Percentiles rank a stretch among this genome's conserved stretches.
These are phyloP conservation scores for Malaclemys terrapin DNA, from an alignment of 2,113 vertebrate species.

Conservation along the genomic window DNA sequence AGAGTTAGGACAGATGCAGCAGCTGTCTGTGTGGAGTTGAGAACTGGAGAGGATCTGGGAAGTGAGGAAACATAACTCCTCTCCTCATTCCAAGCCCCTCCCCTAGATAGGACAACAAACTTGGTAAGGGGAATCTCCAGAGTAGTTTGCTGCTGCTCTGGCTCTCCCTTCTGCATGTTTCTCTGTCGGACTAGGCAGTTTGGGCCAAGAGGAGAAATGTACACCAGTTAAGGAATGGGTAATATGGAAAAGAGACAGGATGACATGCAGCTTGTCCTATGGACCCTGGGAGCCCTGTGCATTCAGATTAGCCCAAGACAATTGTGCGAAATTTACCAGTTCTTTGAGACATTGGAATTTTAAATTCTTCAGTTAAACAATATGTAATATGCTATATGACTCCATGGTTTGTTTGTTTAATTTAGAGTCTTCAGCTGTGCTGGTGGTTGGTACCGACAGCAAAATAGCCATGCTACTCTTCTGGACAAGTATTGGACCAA, in stretches of 20 bases:
- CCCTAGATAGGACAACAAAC: not conserved
- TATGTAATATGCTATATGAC: not conserved
- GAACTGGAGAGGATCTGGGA: not conserved
- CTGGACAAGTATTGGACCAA: conserved; percentile 96
- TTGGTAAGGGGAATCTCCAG: not conserved
- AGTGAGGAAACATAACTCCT: not conserved
- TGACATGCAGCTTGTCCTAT: not conserved
- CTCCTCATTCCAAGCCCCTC: not conserved
- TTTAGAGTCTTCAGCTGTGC: conserved; percentile 88
- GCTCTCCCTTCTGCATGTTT: not conserved
- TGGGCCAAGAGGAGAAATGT: not conserved
- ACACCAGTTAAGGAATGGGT: not conserved
- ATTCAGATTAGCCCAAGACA: not conserved
- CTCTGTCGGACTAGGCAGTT: not conserved
- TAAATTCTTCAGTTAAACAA: not conserved
- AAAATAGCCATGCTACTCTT: conserved; percentile 89
- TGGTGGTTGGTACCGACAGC: conserved; percentile 90
- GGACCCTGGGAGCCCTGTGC: not conserved
- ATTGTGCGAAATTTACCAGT: not conserved
- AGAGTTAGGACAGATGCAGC: not conserved
- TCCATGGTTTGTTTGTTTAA: conserved; percentile 17
- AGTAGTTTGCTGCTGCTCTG: not conserved
- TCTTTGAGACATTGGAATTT: not conserved
- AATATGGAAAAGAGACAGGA: not conserved
- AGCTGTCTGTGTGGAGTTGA: not conserved